Base-by-base conservation (phyloP, 2,797 vertebrate species). In the Pantherophis vulpinus region DNA sequence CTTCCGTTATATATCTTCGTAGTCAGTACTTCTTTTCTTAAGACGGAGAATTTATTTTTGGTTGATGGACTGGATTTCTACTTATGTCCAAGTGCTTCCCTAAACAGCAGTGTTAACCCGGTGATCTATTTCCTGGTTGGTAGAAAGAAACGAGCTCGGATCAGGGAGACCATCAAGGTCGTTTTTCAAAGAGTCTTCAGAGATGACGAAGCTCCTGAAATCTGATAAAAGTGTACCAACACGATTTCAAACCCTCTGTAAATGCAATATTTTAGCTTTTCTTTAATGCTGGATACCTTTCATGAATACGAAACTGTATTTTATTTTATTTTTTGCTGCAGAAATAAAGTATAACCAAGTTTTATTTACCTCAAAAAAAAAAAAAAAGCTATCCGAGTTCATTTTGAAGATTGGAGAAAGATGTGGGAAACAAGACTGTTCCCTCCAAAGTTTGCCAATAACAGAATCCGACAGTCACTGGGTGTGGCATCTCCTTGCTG, bases 11-110 rank as follows among this genome's bases (percentile, higher is more conserved):
- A 66, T n/a, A 14, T n/a, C 63, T 66, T 14, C 0, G 5, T 66
- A 12, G 14, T n/a, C 12, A 2, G 6, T 14, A 14, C 4, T n/a
- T 2, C 14, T n/a, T 66, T 66, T n/a, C 29, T 66, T n/a, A 66
- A 66, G 1, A 14, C 0, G 11, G 0, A 0, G 23, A 5, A n/a
- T 66, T 14, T 14, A 0, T 14, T 66, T n/a, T 1, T 1, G 13
- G 5, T 0, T n/a, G 0, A 2, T 5, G 12, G 14, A 66, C 4
- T 66, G 29, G 4, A 6, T n/a, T 1, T 2, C 63, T 66, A 14
- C 29, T 66, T n/a, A 6, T 0, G 1, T 66, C 5, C 0, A 0
- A 14, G 29, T 14, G 29, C 29, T n/a, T 66, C 29, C 5, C 63
- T n/a, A 66, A 66, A 66, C 12, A 66, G 63, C 63, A 66, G 63